Conservation (phyloP, 1,140 invertebrate genomes). For the Yoshiicerus persimilis region DNA sequence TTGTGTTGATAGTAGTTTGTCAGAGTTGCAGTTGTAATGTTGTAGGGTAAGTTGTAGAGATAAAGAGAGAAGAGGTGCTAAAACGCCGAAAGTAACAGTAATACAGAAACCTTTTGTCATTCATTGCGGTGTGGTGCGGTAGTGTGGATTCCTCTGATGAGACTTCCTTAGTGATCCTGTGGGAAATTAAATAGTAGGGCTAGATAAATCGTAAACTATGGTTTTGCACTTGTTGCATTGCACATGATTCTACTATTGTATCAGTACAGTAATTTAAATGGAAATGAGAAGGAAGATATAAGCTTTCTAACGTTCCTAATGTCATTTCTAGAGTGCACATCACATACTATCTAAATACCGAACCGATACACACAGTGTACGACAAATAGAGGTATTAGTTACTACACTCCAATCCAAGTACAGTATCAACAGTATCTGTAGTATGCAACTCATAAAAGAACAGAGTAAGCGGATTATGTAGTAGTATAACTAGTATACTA, state of each 20-base stretch:
- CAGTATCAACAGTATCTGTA: background rate
- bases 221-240: slow-evolving; percentile 27
- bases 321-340: background rate
- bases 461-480: background rate
- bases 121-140: slow-evolving; percentile 22
- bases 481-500: background rate
- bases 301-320: background rate
- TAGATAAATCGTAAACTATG: slow-evolving; percentile 26
- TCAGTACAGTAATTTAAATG: background rate
- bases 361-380: background rate
- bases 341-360: background rate
- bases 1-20: background rate
- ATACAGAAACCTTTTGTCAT: slow-evolving; percentile 4
- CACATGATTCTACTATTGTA: background rate
- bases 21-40: background rate
- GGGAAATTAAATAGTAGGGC: slow-evolving; percentile 17
- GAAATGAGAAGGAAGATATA: background rate
- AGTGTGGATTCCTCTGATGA: slow-evolving; percentile 11
- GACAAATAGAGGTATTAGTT: background rate
- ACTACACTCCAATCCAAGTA: background rate
- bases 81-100: slow-evolving; percentile 25
- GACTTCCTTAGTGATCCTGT: slow-evolving; percentile 28
- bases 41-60: background rate
- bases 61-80: background rate
- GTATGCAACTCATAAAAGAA: background rate